phyloP scores from a whole-genome alignment of 2,797 vertebrate genomes.

The Ctenochaetus hawaiiensis region DNA sequence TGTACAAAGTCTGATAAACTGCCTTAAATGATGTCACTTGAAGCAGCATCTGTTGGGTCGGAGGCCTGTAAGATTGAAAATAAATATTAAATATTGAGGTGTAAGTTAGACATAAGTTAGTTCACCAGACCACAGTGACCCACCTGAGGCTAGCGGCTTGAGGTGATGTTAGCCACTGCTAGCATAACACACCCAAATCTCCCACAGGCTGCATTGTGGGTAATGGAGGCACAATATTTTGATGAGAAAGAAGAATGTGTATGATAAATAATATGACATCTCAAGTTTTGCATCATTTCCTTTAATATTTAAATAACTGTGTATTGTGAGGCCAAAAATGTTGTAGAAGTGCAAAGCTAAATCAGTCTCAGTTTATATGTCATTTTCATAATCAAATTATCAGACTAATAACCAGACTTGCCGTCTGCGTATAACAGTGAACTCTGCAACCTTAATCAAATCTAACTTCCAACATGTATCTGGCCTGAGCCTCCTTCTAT shows the following conservation, averaged over 20 bases:
- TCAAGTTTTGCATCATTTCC: background rate
- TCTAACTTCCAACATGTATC: too few relatives aligned
- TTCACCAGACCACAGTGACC: background rate
- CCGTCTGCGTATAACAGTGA: background rate
- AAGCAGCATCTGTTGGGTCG: background rate
- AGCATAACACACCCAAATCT: background rate
- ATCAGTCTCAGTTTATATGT: too few relatives aligned
- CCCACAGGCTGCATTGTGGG: background rate
- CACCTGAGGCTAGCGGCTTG: background rate
- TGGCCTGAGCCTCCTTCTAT: background rate
- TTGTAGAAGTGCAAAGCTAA: too few relatives aligned
- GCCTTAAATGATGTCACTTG: background rate
- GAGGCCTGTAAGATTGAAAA: background rate
- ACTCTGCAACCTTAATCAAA: too few relatives aligned
- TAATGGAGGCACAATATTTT: background rate
- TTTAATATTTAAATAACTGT: background rate
- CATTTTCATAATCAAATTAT: too few relatives aligned
- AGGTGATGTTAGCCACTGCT: background rate
- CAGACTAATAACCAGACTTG: background rate
- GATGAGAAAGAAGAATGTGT: background rate
- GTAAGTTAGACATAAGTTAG: background rate
- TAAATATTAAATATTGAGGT: background rate
- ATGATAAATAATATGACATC: background rate
- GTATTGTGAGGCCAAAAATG: background rate
- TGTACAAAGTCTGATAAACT: background rate